Base-by-base conservation (phyloP, 92 coral and sea anemone species). In the Plumapathes pennacea region DNA sequence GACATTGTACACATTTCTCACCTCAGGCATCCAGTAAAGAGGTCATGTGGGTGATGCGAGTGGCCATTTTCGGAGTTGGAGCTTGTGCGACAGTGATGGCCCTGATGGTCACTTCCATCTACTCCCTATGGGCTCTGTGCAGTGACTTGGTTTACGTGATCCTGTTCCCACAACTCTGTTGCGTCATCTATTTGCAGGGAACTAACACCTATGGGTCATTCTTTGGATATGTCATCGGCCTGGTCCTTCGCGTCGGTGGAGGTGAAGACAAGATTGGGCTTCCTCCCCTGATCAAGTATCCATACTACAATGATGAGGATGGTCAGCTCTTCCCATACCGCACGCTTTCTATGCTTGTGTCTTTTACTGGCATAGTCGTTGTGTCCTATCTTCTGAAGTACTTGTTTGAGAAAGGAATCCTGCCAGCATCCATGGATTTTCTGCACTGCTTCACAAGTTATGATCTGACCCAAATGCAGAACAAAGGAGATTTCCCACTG, bases 271-370 rank as follows among this genome's bases (percentile, higher is more conserved):
- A 44, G 19, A 72, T 90, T 3, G 90, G 85, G 3, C 68, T 90
- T 3, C 85, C 78, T 11, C 73, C 81, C 10, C 45, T 81, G 30
- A 78, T 90, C 17, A 73, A 85, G 22, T 90, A 86, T 55, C 97
- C 97, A 40, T 82, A 51, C 71, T 90, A 86, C 64, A 67, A 64
- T 32, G 85, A 69, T 4, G 24, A 21, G 4, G 61, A 78, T 3
- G 97, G 90, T 4, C 97, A 90, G 51, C 21, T 86, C 62, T 90
- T 90, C 46, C 97, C 97, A 8, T 90, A 76, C 67, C 94, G 95
- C 18, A 87, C 97, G 19, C 67, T 90, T 5, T 71, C 97, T 25
- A 90, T 90, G 97, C 10, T 83, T 3, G 80, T 77, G 41, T 82
- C 87, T 24, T 77, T 82, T 36, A 15, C 50, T 7, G 80, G 90